These are phyloP conservation scores for Zosterops japonicus DNA, from an alignment of 2,113 vertebrate genomes.

Conservation along the genomic window DNA sequence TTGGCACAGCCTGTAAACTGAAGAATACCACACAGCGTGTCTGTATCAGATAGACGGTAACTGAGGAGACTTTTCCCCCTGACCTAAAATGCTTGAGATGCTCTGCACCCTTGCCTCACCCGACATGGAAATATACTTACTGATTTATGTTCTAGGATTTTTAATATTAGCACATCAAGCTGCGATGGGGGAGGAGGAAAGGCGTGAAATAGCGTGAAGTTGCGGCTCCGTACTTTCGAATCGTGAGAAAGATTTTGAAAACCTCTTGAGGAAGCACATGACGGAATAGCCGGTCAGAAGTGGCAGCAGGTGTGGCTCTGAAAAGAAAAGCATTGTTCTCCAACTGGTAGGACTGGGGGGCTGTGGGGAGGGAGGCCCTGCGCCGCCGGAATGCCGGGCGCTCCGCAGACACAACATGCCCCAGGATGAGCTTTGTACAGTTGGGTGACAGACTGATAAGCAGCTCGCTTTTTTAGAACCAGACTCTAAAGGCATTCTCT, in stretches of 20 bases:
- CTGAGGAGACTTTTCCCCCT: constrained; percentile 20
- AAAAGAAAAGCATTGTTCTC: not conserved
- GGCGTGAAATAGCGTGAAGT: not conserved
- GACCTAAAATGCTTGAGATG: constrained; percentile 30
- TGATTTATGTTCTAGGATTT: not conserved
- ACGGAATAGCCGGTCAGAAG: not conserved
- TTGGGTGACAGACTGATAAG: constrained; percentile 15
- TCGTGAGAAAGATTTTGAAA: not conserved
- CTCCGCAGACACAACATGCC: constrained; percentile 19
- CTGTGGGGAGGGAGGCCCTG: not conserved
- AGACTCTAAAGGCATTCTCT: not conserved
- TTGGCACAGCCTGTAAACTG: constrained; percentile 22
- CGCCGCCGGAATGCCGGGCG: accelerated
- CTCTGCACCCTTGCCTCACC: not conserved
- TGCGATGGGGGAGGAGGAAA: not conserved
- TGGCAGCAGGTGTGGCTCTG: constrained; percentile 5
- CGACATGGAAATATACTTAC: constrained; percentile 16
- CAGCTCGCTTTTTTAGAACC: not conserved
- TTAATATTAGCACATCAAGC: constrained; percentile 17
- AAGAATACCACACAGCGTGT: not conserved
- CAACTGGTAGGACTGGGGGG: not conserved
- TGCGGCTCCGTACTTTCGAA: not conserved
- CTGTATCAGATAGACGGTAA: not conserved
- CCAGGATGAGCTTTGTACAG: constrained; percentile 12
- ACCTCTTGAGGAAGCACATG: not conserved